Conservation (phyloP, 2,797 vertebrate species). For the Galago senegalensis region DNA sequence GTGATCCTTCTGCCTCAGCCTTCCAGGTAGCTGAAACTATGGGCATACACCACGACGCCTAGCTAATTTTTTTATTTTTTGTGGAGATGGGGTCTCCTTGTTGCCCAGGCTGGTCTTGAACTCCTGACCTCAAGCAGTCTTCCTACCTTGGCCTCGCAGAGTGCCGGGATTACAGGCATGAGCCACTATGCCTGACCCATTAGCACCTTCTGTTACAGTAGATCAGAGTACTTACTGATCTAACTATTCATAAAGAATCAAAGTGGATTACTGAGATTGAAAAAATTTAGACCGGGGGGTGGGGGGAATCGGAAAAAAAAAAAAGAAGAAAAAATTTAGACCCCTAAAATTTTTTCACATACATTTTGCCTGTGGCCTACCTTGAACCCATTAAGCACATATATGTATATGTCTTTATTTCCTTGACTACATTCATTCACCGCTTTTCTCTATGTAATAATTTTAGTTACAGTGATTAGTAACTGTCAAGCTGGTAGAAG, state of each 20-base stretch:
- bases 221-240: neutral
- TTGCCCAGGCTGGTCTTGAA: neutral
- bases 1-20: neutral
- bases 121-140: neutral
- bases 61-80: neutral
- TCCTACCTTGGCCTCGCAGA: neutral
- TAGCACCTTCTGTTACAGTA: neutral
- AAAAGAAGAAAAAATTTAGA: neutral
- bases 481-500: neutral
- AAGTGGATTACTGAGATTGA: neutral
- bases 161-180: neutral
- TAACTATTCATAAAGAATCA: neutral
- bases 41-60: too few species aligned
- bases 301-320: too few species aligned
- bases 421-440: neutral
- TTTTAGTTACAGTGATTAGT: conserved; percentile 40
- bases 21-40: too few species aligned
- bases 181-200: neutral
- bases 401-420: neutral
- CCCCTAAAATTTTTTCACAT: neutral
- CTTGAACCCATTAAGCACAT: neutral
- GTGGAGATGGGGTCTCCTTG: neutral
- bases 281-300: neutral
- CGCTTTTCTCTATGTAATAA: neutral
- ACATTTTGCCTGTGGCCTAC: conserved; percentile 1